Conservation (phyloP, 2,113 vertebrate species). For the Aegithalos caudatus region DNA sequence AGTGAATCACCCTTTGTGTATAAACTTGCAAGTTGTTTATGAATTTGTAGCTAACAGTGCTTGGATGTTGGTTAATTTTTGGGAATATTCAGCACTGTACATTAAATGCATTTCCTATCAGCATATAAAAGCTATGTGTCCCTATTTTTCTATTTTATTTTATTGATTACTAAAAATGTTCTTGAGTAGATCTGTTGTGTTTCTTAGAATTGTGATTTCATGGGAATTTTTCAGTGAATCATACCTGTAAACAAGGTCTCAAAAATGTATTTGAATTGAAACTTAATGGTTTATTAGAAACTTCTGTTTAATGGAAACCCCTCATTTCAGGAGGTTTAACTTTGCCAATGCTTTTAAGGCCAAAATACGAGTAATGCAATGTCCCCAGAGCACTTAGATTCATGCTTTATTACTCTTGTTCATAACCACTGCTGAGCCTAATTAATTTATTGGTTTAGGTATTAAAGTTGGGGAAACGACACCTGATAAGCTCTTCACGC, state of each 20-base stretch:
- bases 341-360: neutral
- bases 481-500: slow-evolving; percentile 91
- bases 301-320: neutral
- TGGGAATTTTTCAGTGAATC: neutral
- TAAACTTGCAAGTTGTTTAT: neutral
- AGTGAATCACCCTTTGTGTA: neutral
- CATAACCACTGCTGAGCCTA: neutral
- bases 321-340: neutral
- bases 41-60: neutral
- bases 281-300: neutral
- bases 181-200: neutral
- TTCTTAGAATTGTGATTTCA: neutral
- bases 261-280: neutral
- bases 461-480: slow-evolving; percentile 95
- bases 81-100: neutral
- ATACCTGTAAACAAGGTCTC: neutral
- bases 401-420: neutral
- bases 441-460: slow-evolving; percentile 75
- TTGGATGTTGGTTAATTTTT: neutral
- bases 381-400: neutral
- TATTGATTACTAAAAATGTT: neutral
- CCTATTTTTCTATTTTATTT: neutral
- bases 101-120: neutral
- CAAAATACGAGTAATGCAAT: neutral
- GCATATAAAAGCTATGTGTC: neutral